phyloP scores from a whole-genome alignment of 2,888 invertebrate species.

The Campaea margaritaria region DNA sequence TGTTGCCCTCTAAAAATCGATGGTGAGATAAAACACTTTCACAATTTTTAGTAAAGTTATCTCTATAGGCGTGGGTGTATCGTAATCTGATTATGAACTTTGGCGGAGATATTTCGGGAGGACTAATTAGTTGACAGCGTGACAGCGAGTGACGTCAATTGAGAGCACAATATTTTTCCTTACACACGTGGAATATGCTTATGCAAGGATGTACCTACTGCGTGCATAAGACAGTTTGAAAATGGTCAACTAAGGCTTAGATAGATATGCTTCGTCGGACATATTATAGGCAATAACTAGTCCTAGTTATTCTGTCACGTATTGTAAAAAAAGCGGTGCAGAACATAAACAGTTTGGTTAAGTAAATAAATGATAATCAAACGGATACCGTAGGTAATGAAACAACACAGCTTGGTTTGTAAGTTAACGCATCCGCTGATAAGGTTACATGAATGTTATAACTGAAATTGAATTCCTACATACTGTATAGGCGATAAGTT shows the following conservation, averaged over 20 bases:
- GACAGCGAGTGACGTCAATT: constrained; percentile 20
- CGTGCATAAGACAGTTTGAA: background rate
- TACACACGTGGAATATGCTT: background rate
- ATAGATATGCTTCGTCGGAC: too few species aligned
- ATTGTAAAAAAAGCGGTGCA: too few species aligned
- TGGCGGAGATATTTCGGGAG: constrained; percentile 15
- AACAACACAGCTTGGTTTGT: background rate
- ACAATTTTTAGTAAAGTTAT: constrained; percentile 11
- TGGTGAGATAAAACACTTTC: constrained; percentile 15
- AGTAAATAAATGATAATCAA: constrained; percentile 3
- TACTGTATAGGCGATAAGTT: too few species aligned
- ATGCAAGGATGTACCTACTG: too few species aligned
- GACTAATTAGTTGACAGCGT: constrained; percentile 18
- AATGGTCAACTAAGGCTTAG: too few species aligned
- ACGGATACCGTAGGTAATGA: background rate
- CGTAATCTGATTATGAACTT: constrained; percentile 18
- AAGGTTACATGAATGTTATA: constrained; percentile 3
- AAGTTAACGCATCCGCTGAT: constrained; percentile 7
- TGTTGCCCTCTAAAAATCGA: constrained; percentile 1
- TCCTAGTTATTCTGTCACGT: too few species aligned
- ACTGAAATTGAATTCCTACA: background rate
- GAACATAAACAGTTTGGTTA: background rate
- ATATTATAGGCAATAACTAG: too few species aligned
- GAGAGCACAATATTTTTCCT: constrained; percentile 10
- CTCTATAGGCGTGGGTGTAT: constrained; percentile 11